Evolutionary conservation across 1,140 invertebrate genomes (phyloP), one percentile per base, ranked within the genome.

Genomic region (Radopholus similis): DNA sequence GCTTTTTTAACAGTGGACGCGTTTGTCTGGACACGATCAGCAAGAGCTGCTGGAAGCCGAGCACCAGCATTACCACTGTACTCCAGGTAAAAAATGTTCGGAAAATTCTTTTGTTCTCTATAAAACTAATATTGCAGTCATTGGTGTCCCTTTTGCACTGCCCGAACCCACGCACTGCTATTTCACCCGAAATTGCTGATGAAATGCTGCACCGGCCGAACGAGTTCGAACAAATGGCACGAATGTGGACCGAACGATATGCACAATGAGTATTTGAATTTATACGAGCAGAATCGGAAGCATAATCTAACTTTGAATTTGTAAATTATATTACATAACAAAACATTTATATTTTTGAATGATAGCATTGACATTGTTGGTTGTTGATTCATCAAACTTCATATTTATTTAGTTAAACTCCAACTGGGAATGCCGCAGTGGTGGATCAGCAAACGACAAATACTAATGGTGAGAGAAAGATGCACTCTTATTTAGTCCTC

Each of bases 161-260:
- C n/a, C 74, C 71, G 23, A 49, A 72, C 35, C 73, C 71, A 42
- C 23, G 54, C 5, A 53, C 69, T 15, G 44, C 68, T n/a, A 37
- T 72, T 15, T 51, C 70, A 1, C 64, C 60, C 11, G 37, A 32
- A 13, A 66, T 72, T 44, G 71, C 34, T 30, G 34, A 76, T 8
- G 71, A 72, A 18, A 74, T 70, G 54, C 4, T 72, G 9, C 21
- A 76, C 1, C 23, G 74, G 21, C 74, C 68, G 21, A 63, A 68
- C 13, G 73, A 72, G 34, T 72, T 75, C 18, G 53, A 72, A 3
- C 56, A 63, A 71, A 64, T 67, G 30, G 71, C 71, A 40, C 18
- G 71, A 9, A 73, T 72, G 26, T 72, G 71, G 71, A 72, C 71
- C 2, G 23, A 63, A 63, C 1, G 71, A 60, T 72, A 42, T 54